Percentiles rank a stretch among this genome's conserved stretches.
Conservation (phyloP, 2,888 invertebrate genomes). For the Agrotis clavis region DNA sequence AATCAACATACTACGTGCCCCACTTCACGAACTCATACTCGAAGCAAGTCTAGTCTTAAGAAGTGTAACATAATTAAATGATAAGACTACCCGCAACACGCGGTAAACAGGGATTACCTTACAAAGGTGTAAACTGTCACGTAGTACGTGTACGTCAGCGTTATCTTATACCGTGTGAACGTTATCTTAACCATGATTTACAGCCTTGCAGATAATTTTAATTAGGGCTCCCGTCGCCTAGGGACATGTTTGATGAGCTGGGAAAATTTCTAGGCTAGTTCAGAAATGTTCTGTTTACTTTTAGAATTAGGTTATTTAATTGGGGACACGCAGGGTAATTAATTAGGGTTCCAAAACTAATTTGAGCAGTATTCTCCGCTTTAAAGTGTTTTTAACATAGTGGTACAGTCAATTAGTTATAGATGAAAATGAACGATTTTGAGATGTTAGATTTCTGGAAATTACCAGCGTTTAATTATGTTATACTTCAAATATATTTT, state of each 20-base stretch:
- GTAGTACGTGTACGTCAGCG: slow-evolving; percentile 60
- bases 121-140: slow-evolving; percentile 68
- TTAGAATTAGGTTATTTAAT: slow-evolving; percentile 38
- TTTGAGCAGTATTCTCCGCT: too few relatives aligned
- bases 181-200: slow-evolving; percentile 76
- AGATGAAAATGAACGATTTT: too few relatives aligned
- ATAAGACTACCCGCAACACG: slow-evolving; percentile 35
- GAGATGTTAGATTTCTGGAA: too few relatives aligned
- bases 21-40: slow-evolving; percentile 22
- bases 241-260: slow-evolving; percentile 52
- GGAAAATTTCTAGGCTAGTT: slow-evolving; percentile 42
- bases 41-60: slow-evolving; percentile 38
- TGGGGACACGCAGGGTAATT: slow-evolving; percentile 3
- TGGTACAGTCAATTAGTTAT: too few relatives aligned
- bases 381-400: too few relatives aligned
- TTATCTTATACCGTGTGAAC: slow-evolving; percentile 65
- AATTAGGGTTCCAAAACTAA: not conserved
- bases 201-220: slow-evolving; percentile 69
- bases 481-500: too few relatives aligned
- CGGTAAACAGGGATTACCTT: slow-evolving; percentile 49
- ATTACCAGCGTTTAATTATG: too few relatives aligned
- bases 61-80: slow-evolving; percentile 58
- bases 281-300: slow-evolving; percentile 32
- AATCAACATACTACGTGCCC: slow-evolving; percentile 24
- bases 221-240: slow-evolving; percentile 62